Evolutionary conservation across 2,888 invertebrate species (phyloP).

Genomic region (Phragmatobia fuliginosa): DNA sequence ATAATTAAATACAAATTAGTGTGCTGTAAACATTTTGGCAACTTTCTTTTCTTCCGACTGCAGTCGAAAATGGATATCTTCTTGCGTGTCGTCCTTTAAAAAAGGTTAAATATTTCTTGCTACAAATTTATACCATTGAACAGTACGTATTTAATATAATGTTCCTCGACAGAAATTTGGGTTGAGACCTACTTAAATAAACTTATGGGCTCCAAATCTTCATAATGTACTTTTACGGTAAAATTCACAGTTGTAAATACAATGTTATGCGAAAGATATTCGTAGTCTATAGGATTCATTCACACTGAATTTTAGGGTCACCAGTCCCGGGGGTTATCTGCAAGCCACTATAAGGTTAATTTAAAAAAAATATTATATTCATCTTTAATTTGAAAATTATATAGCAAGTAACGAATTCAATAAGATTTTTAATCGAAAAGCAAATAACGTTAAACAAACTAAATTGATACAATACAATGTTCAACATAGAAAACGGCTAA

Average conservation of each 20-base stretch:
- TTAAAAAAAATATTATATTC: too few relatives aligned
- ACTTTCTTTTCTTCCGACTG: not conserved
- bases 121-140: not conserved
- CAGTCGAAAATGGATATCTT: not conserved
- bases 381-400: too few relatives aligned
- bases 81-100: not conserved
- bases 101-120: not conserved
- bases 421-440: too few relatives aligned
- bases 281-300: too few relatives aligned
- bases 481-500: not conserved
- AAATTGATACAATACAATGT: too few relatives aligned
- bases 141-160: not conserved
- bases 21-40: constrained; percentile 7
- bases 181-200: not conserved
- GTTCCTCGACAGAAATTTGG: not conserved
- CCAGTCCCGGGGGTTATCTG: too few relatives aligned
- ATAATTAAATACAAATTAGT: constrained; percentile 35
- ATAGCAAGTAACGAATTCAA: too few relatives aligned
- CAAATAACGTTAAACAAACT: too few relatives aligned
- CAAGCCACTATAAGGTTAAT: too few relatives aligned
- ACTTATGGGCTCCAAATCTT: not conserved
- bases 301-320: too few relatives aligned
- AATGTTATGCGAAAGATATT: not conserved
- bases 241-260: not conserved
- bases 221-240: not conserved